Evolutionary conservation across 2,113 vertebrate species (phyloP).

Genomic region (Xiphias gladius): DNA sequence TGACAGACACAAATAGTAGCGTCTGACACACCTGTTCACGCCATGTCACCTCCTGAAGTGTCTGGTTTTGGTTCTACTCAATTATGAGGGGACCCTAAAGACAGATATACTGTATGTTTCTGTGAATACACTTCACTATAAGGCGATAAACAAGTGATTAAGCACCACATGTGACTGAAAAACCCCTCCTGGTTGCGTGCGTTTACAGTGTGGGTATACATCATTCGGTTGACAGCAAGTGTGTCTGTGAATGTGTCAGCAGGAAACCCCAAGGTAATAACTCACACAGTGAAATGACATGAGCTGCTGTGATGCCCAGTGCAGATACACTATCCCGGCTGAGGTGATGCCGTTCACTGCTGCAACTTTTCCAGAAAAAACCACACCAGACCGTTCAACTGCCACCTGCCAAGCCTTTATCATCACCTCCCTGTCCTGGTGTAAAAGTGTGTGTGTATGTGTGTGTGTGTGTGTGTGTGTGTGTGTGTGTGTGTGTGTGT

Average conservation of each 20-base stretch:
- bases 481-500: slow-evolving; percentile 12
- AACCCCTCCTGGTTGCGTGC: background rate
- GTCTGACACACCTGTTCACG: slow-evolving; percentile 60
- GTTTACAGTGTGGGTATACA: background rate
- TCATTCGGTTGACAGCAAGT: slow-evolving; percentile 43
- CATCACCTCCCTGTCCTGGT: slow-evolving; percentile 41
- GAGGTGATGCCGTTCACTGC: slow-evolving; percentile 24
- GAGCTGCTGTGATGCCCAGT: slow-evolving; percentile 49
- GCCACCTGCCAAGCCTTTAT: slow-evolving; percentile 73
- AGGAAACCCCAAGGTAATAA: slow-evolving; percentile 74
- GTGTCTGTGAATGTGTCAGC: slow-evolving; percentile 28
- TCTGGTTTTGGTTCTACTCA: slow-evolving; percentile 41
- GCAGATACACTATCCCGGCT: slow-evolving; percentile 46
- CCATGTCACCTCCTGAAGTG: slow-evolving; percentile 50
- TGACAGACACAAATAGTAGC: slow-evolving; percentile 32
- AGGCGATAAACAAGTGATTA: slow-evolving; percentile 5
- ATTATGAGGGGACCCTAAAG: slow-evolving; percentile 27
- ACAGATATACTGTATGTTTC: background rate
- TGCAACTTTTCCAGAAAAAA: slow-evolving; percentile 55
- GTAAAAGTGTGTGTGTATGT: background rate
- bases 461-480: background rate
- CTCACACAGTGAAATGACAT: slow-evolving; percentile 59
- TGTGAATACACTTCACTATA: background rate
- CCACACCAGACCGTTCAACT: slow-evolving; percentile 70
- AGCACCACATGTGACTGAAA: slow-evolving; percentile 25